Percentiles rank a stretch among this genome's conserved stretches.
These are phyloP conservation scores for Electrophaes corylata DNA, from an alignment of 2,888 invertebrate genomes.

Conservation along the genomic window DNA sequence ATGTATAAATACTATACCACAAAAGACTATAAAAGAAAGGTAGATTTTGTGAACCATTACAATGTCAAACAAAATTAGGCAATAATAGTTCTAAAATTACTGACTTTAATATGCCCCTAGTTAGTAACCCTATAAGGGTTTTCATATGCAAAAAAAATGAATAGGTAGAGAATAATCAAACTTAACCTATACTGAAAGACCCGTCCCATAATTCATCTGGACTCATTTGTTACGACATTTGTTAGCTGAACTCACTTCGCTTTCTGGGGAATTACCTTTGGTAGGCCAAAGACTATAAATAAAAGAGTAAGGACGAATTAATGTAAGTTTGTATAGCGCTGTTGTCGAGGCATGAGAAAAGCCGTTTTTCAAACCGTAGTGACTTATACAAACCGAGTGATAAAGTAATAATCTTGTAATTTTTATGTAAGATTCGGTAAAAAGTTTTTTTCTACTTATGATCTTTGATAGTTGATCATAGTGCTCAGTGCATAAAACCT, in stretches of 20 bases:
- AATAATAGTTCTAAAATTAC: too few relatives aligned
- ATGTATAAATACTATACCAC: too few relatives aligned
- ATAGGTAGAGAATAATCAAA: too few relatives aligned
- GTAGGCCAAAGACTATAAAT: constrained; percentile 48
- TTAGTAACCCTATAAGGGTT: too few relatives aligned
- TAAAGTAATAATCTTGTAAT: background rate
- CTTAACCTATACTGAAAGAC: background rate
- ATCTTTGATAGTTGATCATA: too few relatives aligned
- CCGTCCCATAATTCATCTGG: background rate
- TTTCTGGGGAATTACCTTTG: constrained; percentile 55
- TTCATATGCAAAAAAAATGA: background rate
- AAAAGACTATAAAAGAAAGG: too few relatives aligned
- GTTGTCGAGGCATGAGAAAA: constrained; percentile 8
- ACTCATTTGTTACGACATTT: background rate
- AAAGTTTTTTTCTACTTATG: background rate
- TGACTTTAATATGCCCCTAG: too few relatives aligned
- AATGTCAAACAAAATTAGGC: too few relatives aligned
- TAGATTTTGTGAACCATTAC: too few relatives aligned
- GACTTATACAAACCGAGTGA: background rate
- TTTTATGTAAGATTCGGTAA: background rate
- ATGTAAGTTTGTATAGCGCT: constrained; percentile 42
- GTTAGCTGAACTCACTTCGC: constrained; percentile 7
- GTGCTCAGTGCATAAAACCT: background rate
- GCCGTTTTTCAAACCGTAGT: background rate
- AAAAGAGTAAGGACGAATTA: constrained; percentile 40